Evolutionary conservation across 2,797 vertebrate genomes (phyloP).

Genomic region (Cottoperca gobio): DNA sequence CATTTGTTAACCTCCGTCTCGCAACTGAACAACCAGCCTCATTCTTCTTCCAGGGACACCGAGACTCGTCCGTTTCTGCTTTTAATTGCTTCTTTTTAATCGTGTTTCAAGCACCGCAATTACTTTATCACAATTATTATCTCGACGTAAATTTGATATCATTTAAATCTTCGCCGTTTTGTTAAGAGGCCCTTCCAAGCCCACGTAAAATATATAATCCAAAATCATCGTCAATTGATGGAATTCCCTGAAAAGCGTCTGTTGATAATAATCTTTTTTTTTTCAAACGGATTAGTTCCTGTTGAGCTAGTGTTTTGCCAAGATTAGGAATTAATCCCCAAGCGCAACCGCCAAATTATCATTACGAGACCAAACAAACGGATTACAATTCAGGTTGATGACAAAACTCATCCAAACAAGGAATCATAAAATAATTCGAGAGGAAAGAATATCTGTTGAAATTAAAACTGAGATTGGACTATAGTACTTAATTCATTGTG

Average conservation of each 20-base stretch:
- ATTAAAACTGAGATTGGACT: background rate
- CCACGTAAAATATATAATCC: conserved; percentile 2
- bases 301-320: conserved; percentile 53
- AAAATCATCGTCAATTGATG: conserved; percentile 22
- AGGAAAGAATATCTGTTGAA: background rate
- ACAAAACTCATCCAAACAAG: background rate
- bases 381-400: conserved; percentile 29
- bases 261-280: conserved; percentile 34
- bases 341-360: conserved; percentile 31
- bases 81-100: conserved; percentile 51
- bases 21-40: conserved; percentile 62
- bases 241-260: conserved; percentile 21
- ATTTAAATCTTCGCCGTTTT: conserved; percentile 21
- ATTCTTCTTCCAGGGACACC: conserved; percentile 40
- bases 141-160: conserved; percentile 3
- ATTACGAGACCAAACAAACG: conserved; percentile 23
- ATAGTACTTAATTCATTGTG: background rate
- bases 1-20: conserved; percentile 83
- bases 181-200: background rate
- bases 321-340: conserved; percentile 62
- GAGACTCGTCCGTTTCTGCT: conserved; percentile 40
- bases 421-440: background rate
- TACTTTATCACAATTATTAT: conserved; percentile 11
- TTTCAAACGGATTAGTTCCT: conserved; percentile 64
- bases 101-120: conserved; percentile 45